These are phyloP conservation scores for Eurytoma adleriae DNA, from an alignment of 2,888 invertebrate genomes.

Conservation along the genomic window DNA sequence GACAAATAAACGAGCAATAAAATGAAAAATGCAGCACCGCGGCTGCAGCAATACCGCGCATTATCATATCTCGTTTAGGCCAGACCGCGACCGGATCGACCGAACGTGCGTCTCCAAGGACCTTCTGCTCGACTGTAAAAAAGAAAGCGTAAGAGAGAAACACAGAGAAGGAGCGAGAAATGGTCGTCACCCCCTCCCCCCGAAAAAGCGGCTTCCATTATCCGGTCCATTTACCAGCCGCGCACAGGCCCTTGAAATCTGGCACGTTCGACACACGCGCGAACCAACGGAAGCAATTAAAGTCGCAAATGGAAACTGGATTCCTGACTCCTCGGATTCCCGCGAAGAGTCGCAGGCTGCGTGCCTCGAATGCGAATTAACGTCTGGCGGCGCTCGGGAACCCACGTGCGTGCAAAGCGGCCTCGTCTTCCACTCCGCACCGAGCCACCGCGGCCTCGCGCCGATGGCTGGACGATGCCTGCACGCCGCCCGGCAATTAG, in stretches of 20 bases:
- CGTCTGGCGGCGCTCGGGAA: conserved; percentile 9
- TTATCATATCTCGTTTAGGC: conserved; percentile 36
- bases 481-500: conserved; percentile 37
- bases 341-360: conserved; percentile 30
- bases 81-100: not conserved
- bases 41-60: conserved; percentile 12
- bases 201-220: conserved; percentile 18
- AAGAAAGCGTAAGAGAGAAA: not conserved
- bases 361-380: conserved; percentile 48
- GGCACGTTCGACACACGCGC: conserved; percentile 56
- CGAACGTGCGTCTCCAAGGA: conserved; percentile 9
- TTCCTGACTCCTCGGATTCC: conserved; percentile 42
- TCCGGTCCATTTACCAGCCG: conserved; percentile 40
- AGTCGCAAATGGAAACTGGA: conserved; percentile 69
- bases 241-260: conserved; percentile 61
- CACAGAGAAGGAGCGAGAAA: not conserved
- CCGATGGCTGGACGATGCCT: not conserved
- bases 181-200: not conserved
- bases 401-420: conserved; percentile 3
- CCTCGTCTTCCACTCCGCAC: not conserved
- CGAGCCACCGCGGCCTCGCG: not conserved
- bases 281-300: conserved; percentile 66
- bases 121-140: not conserved
- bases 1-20: not conserved
- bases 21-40: conserved; percentile 8